Evolutionary conservation across 2,888 invertebrate genomes (phyloP).

Genomic region (Xylophagus ater): DNA sequence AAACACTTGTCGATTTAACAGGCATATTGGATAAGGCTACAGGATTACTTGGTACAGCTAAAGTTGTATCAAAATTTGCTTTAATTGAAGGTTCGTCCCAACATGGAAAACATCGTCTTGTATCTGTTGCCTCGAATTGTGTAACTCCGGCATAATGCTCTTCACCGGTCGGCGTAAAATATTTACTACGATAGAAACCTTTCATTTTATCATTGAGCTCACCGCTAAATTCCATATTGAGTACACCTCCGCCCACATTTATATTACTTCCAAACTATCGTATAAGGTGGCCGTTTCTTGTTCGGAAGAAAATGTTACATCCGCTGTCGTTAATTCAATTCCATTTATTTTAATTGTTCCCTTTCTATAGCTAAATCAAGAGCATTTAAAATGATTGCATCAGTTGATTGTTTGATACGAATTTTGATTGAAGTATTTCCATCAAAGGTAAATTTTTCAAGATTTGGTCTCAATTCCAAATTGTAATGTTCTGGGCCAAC

Average conservation of each 20-base stretch:
- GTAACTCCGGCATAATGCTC: constrained; percentile 79
- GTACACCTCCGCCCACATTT: constrained; percentile 42
- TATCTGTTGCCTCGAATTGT: constrained; percentile 85
- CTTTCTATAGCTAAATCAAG: too few species aligned
- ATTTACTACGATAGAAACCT: constrained; percentile 90
- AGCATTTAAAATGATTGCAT: too few species aligned
- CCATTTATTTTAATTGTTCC: constrained; percentile 45
- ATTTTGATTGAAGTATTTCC: too few species aligned
- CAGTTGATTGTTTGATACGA: too few species aligned
- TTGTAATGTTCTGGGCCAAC: constrained; percentile 74
- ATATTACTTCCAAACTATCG: constrained; percentile 51
- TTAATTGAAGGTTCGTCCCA: constrained; percentile 98
- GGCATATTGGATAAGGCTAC: constrained; percentile 93
- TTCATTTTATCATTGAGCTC: constrained; percentile 87
- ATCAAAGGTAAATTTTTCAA: constrained; percentile 71
- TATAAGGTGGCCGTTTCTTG: constrained; percentile 62
- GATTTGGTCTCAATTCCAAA: too few species aligned
- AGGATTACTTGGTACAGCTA: constrained; percentile 68
- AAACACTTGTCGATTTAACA: constrained; percentile 42
- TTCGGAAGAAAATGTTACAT: constrained; percentile 36
- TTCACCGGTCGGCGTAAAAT: constrained; percentile 58
- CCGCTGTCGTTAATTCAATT: constrained; percentile 23
- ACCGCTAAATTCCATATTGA: constrained; percentile 68
- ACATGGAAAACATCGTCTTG: constrained; percentile 89
- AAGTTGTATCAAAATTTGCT: constrained; percentile 82